Conservation (phyloP, 2,888 invertebrate species). For the Dicyrtomina minuta region DNA sequence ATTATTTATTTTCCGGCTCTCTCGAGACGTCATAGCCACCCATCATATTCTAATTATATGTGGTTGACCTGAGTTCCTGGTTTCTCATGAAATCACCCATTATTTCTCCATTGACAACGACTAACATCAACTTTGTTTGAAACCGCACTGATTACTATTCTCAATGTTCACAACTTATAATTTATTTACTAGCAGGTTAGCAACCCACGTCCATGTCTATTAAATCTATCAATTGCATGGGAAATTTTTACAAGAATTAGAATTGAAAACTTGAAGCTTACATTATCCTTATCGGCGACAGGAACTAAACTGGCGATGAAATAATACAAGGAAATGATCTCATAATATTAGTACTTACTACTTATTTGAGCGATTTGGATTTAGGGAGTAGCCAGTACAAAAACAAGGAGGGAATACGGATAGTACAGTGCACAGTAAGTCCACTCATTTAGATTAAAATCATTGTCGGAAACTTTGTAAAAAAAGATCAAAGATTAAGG, state of each 20-base stretch:
- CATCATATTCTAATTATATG: slow-evolving; percentile 18
- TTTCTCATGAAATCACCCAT: slow-evolving; percentile 35
- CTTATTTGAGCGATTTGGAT: no score
- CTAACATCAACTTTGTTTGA: neutral
- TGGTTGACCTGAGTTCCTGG: slow-evolving; percentile 36
- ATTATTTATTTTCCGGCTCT: neutral
- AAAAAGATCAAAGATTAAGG: no score
- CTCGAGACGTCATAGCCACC: neutral
- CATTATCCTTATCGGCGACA: neutral
- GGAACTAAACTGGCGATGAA: neutral
- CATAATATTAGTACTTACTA: no score
- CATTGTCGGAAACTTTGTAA: no score
- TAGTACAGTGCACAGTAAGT: no score
- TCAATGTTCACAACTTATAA: no score
- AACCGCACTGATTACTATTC: slow-evolving; percentile 20
- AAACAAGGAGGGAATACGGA: no score
- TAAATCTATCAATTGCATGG: neutral
- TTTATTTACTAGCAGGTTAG: no score
- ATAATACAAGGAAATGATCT: no score
- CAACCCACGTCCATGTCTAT: no score
- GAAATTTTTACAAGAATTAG: neutral
- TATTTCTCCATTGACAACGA: neutral
- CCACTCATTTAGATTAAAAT: no score
- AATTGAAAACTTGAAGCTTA: neutral
- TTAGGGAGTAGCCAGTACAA: no score